Evolutionary conservation across 1,140 invertebrate species (phyloP), one percentile per base, ranked within the genome.

Genomic region (Ephestia elutella): DNA sequence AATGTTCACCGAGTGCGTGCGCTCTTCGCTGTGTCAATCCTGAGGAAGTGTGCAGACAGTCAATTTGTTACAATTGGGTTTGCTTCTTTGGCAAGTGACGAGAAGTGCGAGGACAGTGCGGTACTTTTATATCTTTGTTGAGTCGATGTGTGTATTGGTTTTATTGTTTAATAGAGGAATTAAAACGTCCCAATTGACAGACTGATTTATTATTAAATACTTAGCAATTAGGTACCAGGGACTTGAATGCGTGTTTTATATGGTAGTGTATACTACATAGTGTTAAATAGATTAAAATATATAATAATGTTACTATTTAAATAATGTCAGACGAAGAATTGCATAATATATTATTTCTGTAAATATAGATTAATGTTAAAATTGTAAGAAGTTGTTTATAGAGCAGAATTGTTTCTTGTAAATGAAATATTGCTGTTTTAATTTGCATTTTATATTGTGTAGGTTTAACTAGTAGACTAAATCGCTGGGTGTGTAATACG

Each of bases 171-270:
- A 62, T 80, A 82, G 83, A 82, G 73, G 81, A 88, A 88, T 80
- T 88, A 81, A 84, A 88, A 88, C 86, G 86, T 88, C 86, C 86
- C 86, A 86, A 84, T 75, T 73, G 71, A 86, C 86, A 88, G 86
- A 88, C 86, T 88, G 86, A 88, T 88, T 85, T 87, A 87, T 85
- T 70, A 80, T 77, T 73, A 82, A 68, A 58, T 60, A 63, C 50
- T 55, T 66, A 66, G 57, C 75, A 70, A 69, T 44, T 78, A 82
- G 71, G 71, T 75, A 80, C 69, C 73, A 86, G 80, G 83, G 86
- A 86, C 86, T 86, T 75, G 82, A 79, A 83, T 85, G 82, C 77
- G 85, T 88, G 82, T 88, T 88, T 88, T 88, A 86, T 87, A 87
- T 85, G 83, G 80, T 87, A 87, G 83, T 83, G 81, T 80, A 85